A percentile compares a stretch with the other conserved stretches of the same genome.
Evolutionary conservation across 2,797 vertebrate genomes (phyloP).

Genomic region (Apodemus agrarius): DNA sequence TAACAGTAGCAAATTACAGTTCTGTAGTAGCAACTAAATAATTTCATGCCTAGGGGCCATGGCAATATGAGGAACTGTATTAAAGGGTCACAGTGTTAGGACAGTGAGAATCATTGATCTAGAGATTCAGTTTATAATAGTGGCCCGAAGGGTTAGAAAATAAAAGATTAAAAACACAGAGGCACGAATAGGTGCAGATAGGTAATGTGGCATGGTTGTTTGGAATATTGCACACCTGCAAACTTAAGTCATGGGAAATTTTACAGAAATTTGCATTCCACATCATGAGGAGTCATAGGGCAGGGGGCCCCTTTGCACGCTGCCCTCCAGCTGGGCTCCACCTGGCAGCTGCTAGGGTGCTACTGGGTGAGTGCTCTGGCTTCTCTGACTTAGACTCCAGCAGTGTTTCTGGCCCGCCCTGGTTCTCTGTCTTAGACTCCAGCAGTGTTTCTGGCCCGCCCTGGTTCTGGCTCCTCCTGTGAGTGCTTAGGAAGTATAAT

Average conservation of each 20-base stretch:
- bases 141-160: not conserved
- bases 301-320: not conserved
- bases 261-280: not conserved
- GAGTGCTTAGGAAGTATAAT: not conserved
- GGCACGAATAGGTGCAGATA: not conserved
- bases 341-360: not conserved
- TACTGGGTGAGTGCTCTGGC: not conserved
- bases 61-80: not conserved
- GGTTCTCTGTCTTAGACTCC: not conserved
- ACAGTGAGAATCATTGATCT: not conserved
- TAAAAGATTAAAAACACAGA: constrained; percentile 13
- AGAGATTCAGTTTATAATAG: constrained; percentile 8
- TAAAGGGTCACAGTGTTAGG: not conserved
- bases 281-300: not conserved
- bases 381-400: not conserved
- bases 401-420: not conserved
- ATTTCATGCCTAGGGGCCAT: not conserved
- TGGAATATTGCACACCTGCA: constrained; percentile 11
- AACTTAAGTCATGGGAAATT: constrained; percentile 26
- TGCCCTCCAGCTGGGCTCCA: not conserved
- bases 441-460: not conserved
- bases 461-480: not conserved
- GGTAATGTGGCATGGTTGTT: not conserved
- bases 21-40: not conserved
- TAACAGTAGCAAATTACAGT: not conserved